phyloP scores from a whole-genome alignment of 2,113 vertebrate genomes.

The Eulacestoma nigropectus region DNA sequence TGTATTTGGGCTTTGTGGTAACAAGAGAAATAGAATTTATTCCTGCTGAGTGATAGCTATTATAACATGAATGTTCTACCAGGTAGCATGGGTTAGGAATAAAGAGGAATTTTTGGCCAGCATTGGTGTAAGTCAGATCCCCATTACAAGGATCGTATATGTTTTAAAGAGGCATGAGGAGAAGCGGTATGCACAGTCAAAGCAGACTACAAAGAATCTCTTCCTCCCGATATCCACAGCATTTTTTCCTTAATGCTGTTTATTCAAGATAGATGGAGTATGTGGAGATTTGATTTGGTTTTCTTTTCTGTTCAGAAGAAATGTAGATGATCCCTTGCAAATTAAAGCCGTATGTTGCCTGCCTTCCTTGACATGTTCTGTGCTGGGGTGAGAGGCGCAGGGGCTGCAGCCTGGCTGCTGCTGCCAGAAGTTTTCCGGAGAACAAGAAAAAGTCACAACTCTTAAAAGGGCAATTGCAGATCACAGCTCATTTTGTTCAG shows the following conservation, averaged over 20 bases:
- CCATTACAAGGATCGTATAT: background rate
- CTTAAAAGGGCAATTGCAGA: slow-evolving; percentile 58
- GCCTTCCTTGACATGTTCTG: slow-evolving; percentile 19
- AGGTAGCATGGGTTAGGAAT: background rate
- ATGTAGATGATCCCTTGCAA: slow-evolving; percentile 69
- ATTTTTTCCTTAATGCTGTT: slow-evolving; percentile 25
- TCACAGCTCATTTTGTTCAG: slow-evolving; percentile 53
- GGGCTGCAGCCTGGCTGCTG: slow-evolving; percentile 41
- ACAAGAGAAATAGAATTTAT: background rate
- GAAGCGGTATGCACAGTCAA: background rate
- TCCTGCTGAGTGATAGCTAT: background rate
- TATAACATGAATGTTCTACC: background rate
- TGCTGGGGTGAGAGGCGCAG: slow-evolving; percentile 4
- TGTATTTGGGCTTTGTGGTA: background rate
- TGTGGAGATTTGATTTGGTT: slow-evolving; percentile 34
- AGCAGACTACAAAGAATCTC: background rate
- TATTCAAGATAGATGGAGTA: slow-evolving; percentile 51
- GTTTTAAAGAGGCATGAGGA: background rate
- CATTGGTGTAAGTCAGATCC: background rate
- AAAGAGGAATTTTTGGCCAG: background rate
- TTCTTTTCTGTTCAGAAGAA: slow-evolving; percentile 57
- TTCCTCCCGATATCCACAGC: background rate
- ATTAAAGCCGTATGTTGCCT: slow-evolving; percentile 65
- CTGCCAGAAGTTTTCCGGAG: slow-evolving; percentile 49
- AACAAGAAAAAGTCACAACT: slow-evolving; percentile 36